Conservation (phyloP, 1,140 invertebrate species). For the Mya arenaria region DNA sequence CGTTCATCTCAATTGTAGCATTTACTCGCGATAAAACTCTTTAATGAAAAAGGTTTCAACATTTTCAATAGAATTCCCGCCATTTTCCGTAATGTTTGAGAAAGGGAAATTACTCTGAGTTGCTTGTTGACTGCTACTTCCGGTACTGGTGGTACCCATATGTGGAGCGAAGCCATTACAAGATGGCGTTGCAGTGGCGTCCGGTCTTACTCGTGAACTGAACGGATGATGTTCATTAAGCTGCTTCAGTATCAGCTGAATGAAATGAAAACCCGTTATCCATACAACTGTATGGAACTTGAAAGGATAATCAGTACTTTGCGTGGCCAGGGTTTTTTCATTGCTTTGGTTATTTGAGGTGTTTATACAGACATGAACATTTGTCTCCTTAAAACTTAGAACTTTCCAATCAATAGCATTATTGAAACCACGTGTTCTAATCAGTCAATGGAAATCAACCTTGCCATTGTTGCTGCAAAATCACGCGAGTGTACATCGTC, state of each 20-base stretch:
- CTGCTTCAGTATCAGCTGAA: slow-evolving; percentile 22
- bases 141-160: background rate
- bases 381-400: no score
- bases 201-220: slow-evolving; percentile 20
- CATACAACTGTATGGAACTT: no score
- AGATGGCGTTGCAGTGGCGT: background rate
- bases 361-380: no score
- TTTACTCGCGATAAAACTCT: slow-evolving; percentile 86
- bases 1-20: slow-evolving; percentile 88
- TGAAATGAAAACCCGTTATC: background rate
- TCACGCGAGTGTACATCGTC: no score
- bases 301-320: no score
- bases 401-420: no score
- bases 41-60: slow-evolving; percentile 81
- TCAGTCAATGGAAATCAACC: no score
- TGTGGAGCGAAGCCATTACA: slow-evolving; percentile 29
- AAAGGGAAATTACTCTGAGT: background rate
- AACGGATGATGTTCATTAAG: slow-evolving; percentile 32
- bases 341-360: no score
- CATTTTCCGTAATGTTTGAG: slow-evolving; percentile 3
- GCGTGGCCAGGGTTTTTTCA: no score
- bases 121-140: background rate
- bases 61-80: background rate
- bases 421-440: no score
- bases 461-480: no score